Percentiles rank a stretch among this genome's conserved stretches.
phyloP scores from a whole-genome alignment of 2,113 vertebrate genomes.

The Rostratula benghalensis region DNA sequence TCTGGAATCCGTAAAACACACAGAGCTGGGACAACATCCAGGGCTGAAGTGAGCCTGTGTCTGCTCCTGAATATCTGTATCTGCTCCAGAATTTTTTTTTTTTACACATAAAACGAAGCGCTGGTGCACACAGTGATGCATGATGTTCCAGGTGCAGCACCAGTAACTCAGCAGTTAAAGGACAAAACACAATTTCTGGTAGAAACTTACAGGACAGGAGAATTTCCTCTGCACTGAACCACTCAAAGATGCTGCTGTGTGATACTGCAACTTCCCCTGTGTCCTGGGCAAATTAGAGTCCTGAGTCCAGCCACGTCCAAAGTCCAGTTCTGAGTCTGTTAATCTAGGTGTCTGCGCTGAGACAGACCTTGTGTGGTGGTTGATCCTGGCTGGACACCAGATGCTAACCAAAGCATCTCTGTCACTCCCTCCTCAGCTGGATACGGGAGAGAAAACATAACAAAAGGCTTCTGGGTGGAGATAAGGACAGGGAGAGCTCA shows the following conservation, averaged over 20 bases:
- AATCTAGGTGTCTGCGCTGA: background rate
- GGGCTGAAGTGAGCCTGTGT: background rate
- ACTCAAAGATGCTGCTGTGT: background rate
- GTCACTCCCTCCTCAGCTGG: background rate
- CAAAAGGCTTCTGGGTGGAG: background rate
- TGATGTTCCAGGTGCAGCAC: background rate
- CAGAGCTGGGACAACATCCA: background rate
- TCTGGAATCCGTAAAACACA: background rate
- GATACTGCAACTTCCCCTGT: background rate
- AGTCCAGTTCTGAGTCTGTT: background rate
- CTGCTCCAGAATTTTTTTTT: background rate
- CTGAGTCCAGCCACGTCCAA: accelerated
- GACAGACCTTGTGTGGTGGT: background rate
- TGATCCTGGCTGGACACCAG: background rate
- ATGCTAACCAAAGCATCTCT: background rate
- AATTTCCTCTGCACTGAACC: background rate
- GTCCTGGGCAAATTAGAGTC: background rate
- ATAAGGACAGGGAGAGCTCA: background rate
- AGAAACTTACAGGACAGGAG: background rate
- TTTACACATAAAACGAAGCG: background rate
- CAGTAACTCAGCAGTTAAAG: background rate
- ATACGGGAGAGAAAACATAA: background rate
- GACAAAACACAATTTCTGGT: background rate
- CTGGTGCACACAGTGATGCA: accelerated
- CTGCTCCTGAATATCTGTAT: background rate